A percentile compares a stretch with the other conserved stretches of the same genome.
phyloP scores from a whole-genome alignment of 30 jellyfish, hydroid and myxozoan species.

The Pseudorhiza aurosa region DNA sequence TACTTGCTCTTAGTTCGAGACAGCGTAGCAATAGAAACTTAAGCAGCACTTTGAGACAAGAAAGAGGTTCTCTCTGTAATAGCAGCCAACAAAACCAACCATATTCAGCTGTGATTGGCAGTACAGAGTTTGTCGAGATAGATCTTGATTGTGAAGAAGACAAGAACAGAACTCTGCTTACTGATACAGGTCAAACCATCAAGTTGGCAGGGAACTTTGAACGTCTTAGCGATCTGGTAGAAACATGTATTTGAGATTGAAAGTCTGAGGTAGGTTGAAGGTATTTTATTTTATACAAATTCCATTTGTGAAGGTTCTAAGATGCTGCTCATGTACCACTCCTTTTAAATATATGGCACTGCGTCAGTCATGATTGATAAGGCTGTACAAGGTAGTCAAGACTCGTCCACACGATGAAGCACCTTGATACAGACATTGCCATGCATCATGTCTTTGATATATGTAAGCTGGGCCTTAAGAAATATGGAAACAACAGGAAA shows the following conservation, averaged over 20 bases:
- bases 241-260: slow-evolving; percentile 24
- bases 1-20: neutral
- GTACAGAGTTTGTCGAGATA: slow-evolving; percentile 43
- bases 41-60: neutral
- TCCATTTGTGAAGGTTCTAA: too few relatives aligned
- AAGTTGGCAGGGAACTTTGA: slow-evolving; percentile 12
- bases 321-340: too few relatives aligned
- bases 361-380: too few relatives aligned
- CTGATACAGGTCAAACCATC: neutral
- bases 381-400: too few relatives aligned
- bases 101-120: neutral
- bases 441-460: too few relatives aligned
- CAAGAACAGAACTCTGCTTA: neutral
- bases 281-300: too few relatives aligned
- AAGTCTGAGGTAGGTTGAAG: neutral
- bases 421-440: too few relatives aligned
- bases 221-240: slow-evolving; percentile 24
- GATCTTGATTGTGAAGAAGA: slow-evolving; percentile 38
- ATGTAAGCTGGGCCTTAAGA: too few relatives aligned
- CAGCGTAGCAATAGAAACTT: slow-evolving; percentile 2
- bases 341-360: too few relatives aligned
- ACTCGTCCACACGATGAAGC: too few relatives aligned
- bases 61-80: neutral
- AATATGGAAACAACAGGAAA: too few relatives aligned
- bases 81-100: neutral